Evolutionary conservation across 2,888 invertebrate genomes (phyloP), one percentile per base, ranked within the genome.

Genomic region (Halocaridina rubra): DNA sequence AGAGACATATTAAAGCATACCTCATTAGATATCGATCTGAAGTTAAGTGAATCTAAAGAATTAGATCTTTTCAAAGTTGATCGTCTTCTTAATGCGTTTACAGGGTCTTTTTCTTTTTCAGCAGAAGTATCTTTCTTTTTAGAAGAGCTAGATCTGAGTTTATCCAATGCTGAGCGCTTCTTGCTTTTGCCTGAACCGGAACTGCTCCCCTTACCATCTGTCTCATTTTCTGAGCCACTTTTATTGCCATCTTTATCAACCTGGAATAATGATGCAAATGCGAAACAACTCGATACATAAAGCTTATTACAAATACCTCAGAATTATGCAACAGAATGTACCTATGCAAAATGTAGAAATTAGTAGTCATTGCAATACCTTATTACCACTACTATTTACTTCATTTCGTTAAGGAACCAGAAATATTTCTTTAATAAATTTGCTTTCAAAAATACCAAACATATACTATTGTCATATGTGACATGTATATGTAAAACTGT

Each of bases 1-100:
- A n/a, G n/a, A n/a, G n/a, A n/a, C n/a, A n/a, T n/a, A n/a, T n/a
- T n/a, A n/a, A n/a, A n/a, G n/a, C 67, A 24, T 69, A 67, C 79
- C 22, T 72, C 7, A 16, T 67, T 19, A 19, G 30, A 30, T 19
- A 53, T 27, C 33, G 61, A 16, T 61, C 72, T 81, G 29, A 79
- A 64, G 22, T 61, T 64, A 22, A 69, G 19, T 29, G 81, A 81
- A 39, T 81, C 85, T 16, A 79, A 57, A 4, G 85, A 87, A 57
- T 81, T 87, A 22, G 81, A 85, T 57, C 85, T 46, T 64, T 85
- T 85, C 67, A 85, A 13, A 3, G 79, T 76, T 22, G 81, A 53
- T 67, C 76, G 57, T 79, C 85, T 81, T 29, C 30, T 22, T 29
- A 53, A 27, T 46, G 13, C 61, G 16, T 33, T 85, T 30, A 80